These are phyloP conservation scores for Drosophila eugracilis DNA, from an alignment of 1,140 invertebrate species.

Conservation along the genomic window DNA sequence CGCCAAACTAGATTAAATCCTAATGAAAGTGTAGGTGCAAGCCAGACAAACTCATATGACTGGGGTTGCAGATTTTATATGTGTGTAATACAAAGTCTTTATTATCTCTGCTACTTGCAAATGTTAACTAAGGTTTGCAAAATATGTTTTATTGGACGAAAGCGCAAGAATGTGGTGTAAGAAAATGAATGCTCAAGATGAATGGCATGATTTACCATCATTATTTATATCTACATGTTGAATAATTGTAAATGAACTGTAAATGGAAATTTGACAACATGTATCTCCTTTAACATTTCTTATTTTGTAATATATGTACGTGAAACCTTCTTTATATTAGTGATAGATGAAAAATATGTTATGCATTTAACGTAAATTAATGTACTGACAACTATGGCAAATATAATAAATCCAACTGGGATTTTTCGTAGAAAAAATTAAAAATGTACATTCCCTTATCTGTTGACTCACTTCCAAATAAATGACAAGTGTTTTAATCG, in stretches of 20 bases:
- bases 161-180: slow-evolving; percentile 21
- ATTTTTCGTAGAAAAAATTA: background rate
- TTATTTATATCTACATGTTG: slow-evolving; percentile 62
- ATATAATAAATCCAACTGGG: slow-evolving; percentile 7
- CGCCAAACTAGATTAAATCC: slow-evolving; percentile 36
- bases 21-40: slow-evolving; percentile 11
- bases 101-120: slow-evolving; percentile 31
- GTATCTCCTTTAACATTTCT: slow-evolving; percentile 40
- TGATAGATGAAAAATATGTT: slow-evolving; percentile 70
- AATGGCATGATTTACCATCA: slow-evolving; percentile 32
- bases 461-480: slow-evolving; percentile 27
- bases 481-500: slow-evolving; percentile 9
- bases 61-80: slow-evolving; percentile 43
- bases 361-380: slow-evolving; percentile 79
- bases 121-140: slow-evolving; percentile 20
- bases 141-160: slow-evolving; percentile 52
- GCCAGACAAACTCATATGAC: slow-evolving; percentile 22
- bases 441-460: slow-evolving; percentile 18
- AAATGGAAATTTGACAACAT: slow-evolving; percentile 51
- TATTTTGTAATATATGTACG: slow-evolving; percentile 60
- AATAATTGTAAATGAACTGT: slow-evolving; percentile 72
- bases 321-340: slow-evolving; percentile 63
- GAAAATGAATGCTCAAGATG: slow-evolving; percentile 32
- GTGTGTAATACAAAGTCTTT: slow-evolving; percentile 31
- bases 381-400: slow-evolving; percentile 49